These are phyloP conservation scores for Drosophila baimaii DNA, from an alignment of 1,140 invertebrate genomes.

Conservation along the genomic window DNA sequence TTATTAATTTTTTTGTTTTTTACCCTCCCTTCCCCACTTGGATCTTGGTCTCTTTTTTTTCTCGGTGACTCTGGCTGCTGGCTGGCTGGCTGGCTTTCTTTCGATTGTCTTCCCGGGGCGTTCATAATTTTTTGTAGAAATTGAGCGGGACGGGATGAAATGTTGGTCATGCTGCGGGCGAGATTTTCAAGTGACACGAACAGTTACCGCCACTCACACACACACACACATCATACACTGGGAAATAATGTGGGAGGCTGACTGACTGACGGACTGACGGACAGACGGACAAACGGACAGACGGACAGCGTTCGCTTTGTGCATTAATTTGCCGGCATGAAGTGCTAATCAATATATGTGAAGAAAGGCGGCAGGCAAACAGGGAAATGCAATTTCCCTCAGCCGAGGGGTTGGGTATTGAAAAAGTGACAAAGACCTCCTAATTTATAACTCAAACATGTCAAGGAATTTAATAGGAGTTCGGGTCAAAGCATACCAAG, in stretches of 20 bases:
- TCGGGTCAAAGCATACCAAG: neutral
- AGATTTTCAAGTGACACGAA: constrained; percentile 65
- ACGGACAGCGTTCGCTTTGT: constrained; percentile 35
- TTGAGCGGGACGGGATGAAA: constrained; percentile 29
- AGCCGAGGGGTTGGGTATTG: neutral
- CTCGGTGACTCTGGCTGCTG: constrained; percentile 3
- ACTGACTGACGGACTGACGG: neutral
- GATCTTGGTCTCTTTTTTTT: constrained; percentile 2
- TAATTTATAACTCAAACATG: constrained; percentile 48
- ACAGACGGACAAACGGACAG: constrained; percentile 3
- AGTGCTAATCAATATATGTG: constrained; percentile 62
- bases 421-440: constrained; percentile 35
- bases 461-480: constrained; percentile 14
- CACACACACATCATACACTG: constrained; percentile 15
- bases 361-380: neutral
- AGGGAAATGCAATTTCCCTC: constrained; percentile 31
- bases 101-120: constrained; percentile 44
- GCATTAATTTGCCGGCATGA: constrained; percentile 39
- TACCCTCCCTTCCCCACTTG: neutral
- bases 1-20: constrained; percentile 53
- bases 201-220: constrained; percentile 34
- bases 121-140: constrained; percentile 43
- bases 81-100: constrained; percentile 34
- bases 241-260: constrained; percentile 11
- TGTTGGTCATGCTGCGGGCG: constrained; percentile 71